Base-by-base conservation (phyloP, 2,888 invertebrate species). In the Thereva unica region DNA sequence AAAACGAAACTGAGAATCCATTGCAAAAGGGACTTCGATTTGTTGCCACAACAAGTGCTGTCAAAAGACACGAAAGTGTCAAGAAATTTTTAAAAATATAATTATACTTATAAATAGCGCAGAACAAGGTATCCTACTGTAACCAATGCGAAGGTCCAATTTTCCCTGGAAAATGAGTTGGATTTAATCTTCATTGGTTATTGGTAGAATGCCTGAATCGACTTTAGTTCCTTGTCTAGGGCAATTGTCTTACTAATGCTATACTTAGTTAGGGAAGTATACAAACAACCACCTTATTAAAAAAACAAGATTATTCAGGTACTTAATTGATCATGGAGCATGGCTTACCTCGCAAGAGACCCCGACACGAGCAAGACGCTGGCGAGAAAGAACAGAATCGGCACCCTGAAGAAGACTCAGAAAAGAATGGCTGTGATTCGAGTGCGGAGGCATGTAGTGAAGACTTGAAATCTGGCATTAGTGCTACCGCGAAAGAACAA, bases 111-210 rank as follows among this genome's bases (percentile, higher is more conserved):
- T 35, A 47, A 59, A 34, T 38, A 34, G n/a, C 38, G 10, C 9
- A 57, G 37, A 35, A 52, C 37, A 70, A 74, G 77, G 76, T 73
- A 73, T 77, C 78, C 78, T 78, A 75, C 76, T 76, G 76, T 78
- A 77, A 76, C 76, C 81, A 81, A 81, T 82, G 78, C 78, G 80
- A 78, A 77, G 76, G 76, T 82, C 81, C 80, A 82, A 80, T 76
- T 75, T 74, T 69, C 63, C 63, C 67, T 63, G 68, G 23, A 35
- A 67, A 65, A 76, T 76, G 76, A 77, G 77, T 81, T 82, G 81
- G 81, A 80, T 78, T 79, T 76, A 77, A 78, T 78, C 78, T 77
- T 76, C 78, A 80, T 82, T 81, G 82, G 80, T 74, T 78, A 77
- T 79, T 78, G 76, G 76, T 75, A 78, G 79, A 78, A 74, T 73